phyloP scores from a whole-genome alignment of 2,113 vertebrate species.

The Eclectus roratus region DNA sequence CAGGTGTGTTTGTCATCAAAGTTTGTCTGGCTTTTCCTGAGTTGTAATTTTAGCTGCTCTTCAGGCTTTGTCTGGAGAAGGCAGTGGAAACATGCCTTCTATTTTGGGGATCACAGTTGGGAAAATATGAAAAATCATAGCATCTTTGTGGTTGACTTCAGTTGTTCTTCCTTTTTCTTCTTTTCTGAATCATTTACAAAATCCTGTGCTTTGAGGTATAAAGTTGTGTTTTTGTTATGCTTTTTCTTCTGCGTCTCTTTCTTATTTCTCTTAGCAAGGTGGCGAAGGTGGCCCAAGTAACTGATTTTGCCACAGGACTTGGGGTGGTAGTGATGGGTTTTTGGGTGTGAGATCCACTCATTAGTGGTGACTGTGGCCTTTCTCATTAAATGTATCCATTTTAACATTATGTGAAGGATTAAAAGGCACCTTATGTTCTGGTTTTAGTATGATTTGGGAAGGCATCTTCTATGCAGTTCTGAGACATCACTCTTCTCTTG shows the following conservation, averaged over 20 bases:
- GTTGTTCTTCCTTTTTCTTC: neutral
- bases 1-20: conserved; percentile 67
- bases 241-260: neutral
- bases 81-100: neutral
- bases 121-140: neutral
- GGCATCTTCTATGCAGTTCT: neutral
- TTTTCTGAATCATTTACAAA: neutral
- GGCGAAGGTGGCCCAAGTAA: neutral
- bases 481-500: neutral
- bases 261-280: neutral
- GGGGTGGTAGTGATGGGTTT: neutral
- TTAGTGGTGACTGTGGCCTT: neutral
- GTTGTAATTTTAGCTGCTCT: neutral
- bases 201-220: neutral
- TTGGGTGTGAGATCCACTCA: neutral
- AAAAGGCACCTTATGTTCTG: neutral
- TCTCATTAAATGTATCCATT: neutral
- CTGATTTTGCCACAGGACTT: neutral
- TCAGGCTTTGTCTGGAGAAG: neutral
- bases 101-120: neutral
- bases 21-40: neutral
- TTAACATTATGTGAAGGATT: neutral
- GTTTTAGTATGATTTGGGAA: neutral
- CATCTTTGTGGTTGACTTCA: neutral
- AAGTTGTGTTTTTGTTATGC: neutral